Evolutionary conservation across 2,113 vertebrate genomes (phyloP), one percentile per base, ranked within the genome.

Genomic region (Oenanthe oenanthe): DNA sequence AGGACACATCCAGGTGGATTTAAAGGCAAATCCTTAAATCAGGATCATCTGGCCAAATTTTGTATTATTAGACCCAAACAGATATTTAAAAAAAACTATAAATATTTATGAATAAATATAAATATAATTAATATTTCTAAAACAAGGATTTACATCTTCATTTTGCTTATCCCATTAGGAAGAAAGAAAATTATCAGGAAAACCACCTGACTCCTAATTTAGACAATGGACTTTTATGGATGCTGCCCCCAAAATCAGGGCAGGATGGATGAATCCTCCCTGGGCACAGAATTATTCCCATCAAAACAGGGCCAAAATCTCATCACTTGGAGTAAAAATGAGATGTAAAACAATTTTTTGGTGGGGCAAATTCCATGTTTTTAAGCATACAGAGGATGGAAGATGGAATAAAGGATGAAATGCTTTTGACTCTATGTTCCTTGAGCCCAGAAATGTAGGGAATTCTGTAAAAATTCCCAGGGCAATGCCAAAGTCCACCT

Each of bases 361-460:
- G 6, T 50, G 6, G 7, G 16, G 6, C 1, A 14, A 22, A 12
- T 26, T 47, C 24, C 4, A 18, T 3, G 2, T 40, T 75, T 72
- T 15, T 9, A 58, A 38, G 26, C 0, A 3, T 29, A 18, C 5
- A 71, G n/a, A 11, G 17, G 10, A 43, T 29, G 11, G 38, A 54
- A 75, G 17, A 38, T 22, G 1, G 2, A 13, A 4, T 6, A 60
- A 19, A 25, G 25, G 2, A 24, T 50, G 18, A 65, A 2, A 42
- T 2, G 2, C 12, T 36, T 68, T 54, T 72, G 26, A 12, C 2
- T 40, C 4, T 17, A 1, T 3, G 0, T 43, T 9, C 13, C 20
- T 53, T 48, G 9, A 65, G 31, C 5, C 17, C 9, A 57, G 29
- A 12, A 58, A 20, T 73, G 9, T 19, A 7, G 17, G 5, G 36